Conservation (phyloP, 35 echinoderm and acorn worm species). For the Apostichopus californicus region DNA sequence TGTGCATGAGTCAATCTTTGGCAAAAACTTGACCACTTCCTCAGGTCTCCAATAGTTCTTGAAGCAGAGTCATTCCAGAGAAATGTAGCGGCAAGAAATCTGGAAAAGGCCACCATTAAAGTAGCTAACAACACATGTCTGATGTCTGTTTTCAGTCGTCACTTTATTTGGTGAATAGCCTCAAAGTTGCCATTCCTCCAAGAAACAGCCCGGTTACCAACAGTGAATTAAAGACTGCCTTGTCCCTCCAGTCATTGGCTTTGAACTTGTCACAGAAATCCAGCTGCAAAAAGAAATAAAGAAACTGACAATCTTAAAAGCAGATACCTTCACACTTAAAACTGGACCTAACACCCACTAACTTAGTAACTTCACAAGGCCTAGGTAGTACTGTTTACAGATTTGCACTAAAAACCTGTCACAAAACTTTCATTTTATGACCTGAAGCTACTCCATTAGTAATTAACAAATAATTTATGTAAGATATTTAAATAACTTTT, state of each 20-base stretch:
- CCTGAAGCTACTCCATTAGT: too few relatives aligned
- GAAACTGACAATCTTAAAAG: too few relatives aligned
- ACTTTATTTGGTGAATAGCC: slow-evolving; percentile 71
- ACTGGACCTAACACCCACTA: too few relatives aligned
- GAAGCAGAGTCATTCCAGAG: neutral
- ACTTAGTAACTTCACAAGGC: too few relatives aligned
- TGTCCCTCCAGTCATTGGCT: slow-evolving; percentile 84
- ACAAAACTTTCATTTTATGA: too few relatives aligned
- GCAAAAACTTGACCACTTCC: neutral
- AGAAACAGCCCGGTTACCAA: slow-evolving; percentile 72
- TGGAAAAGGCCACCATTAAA: neutral
- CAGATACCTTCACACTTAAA: too few relatives aligned
- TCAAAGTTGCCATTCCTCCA: slow-evolving; percentile 74
- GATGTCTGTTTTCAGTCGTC: neutral
- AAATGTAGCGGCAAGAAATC: neutral
- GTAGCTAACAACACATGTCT: neutral
- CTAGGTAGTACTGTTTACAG: too few relatives aligned
- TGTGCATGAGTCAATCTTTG: neutral
- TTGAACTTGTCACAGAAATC: slow-evolving; percentile 83
- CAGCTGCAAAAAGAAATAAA: slow-evolving; percentile 44
- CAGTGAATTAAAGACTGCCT: slow-evolving; percentile 77
- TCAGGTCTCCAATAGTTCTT: neutral
- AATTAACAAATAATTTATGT: too few relatives aligned
- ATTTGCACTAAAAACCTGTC: too few relatives aligned
- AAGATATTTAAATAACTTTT: too few relatives aligned